Percentiles rank a stretch among this genome's conserved stretches.
Conservation (phyloP, 1,140 invertebrate genomes). For the Dysdera silvatica region DNA sequence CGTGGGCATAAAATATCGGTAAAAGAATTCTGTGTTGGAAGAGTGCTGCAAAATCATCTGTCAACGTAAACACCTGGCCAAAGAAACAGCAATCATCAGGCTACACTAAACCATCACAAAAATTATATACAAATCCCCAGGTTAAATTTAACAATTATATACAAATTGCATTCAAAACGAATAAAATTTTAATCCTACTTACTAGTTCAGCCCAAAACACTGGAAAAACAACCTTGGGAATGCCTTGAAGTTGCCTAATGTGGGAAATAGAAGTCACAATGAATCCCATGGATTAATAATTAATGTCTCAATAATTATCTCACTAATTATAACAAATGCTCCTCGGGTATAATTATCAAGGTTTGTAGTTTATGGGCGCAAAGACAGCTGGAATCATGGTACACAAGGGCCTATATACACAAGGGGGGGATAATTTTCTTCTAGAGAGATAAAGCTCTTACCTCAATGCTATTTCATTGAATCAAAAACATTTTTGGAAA, state of each 20-base stretch:
- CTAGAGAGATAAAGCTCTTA: too few species aligned
- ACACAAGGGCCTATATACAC: too few species aligned
- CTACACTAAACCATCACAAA: background rate
- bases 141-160: background rate
- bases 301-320: background rate
- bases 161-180: background rate
- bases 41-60: constrained; percentile 13
- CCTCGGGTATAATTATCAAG: background rate
- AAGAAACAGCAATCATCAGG: background rate
- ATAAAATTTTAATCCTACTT: background rate
- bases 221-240: constrained; percentile 21
- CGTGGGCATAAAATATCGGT: too few species aligned
- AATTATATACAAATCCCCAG: background rate
- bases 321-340: background rate
- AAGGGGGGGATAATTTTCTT: too few species aligned
- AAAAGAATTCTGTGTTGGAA: too few species aligned
- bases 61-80: constrained; percentile 3
- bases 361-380: background rate
- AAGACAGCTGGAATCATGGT: too few species aligned
- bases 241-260: constrained; percentile 16
- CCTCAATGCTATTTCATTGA: too few species aligned
- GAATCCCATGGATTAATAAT: background rate
- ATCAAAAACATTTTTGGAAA: too few species aligned
- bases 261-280: background rate
- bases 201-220: constrained; percentile 26